These are phyloP conservation scores for Ursus arctos DNA, from an alignment of 2,113 vertebrate species.

Conservation along the genomic window DNA sequence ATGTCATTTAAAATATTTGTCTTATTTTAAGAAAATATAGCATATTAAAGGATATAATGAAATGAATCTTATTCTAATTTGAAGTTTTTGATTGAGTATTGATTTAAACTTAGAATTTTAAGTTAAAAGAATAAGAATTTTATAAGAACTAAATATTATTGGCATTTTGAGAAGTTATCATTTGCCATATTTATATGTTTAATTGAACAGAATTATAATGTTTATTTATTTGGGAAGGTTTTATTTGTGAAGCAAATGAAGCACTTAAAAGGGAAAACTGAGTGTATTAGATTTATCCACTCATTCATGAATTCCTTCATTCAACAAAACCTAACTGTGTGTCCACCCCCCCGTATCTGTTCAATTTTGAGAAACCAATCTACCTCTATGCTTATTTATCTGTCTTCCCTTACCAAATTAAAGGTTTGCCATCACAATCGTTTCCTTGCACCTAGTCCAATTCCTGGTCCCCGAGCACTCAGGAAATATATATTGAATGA, in stretches of 20 bases:
- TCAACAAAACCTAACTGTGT: constrained; percentile 1
- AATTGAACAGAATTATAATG: background rate
- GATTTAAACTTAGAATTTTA: constrained; percentile 49
- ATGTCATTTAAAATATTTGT: background rate
- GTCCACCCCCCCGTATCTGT: background rate
- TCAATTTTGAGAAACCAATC: background rate
- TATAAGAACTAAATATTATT: background rate
- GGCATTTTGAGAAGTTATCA: background rate
- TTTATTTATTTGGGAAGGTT: background rate
- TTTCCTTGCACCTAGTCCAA: background rate
- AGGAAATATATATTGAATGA: background rate
- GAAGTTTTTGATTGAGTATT: constrained; percentile 11
- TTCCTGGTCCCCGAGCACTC: background rate
- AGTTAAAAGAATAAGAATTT: background rate
- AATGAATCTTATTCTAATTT: background rate
- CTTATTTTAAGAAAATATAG: background rate
- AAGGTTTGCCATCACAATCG: background rate
- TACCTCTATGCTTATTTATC: background rate
- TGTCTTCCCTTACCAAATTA: background rate
- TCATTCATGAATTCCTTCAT: background rate
- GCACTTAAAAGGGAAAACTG: background rate
- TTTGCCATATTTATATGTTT: background rate
- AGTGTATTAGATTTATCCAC: background rate
- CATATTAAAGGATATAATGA: background rate
- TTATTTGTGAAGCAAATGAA: background rate